Percentiles rank a stretch among this genome's conserved stretches.
These are phyloP conservation scores for Atrina japonica DNA, from an alignment of 2,888 invertebrate species.

Conservation along the genomic window DNA sequence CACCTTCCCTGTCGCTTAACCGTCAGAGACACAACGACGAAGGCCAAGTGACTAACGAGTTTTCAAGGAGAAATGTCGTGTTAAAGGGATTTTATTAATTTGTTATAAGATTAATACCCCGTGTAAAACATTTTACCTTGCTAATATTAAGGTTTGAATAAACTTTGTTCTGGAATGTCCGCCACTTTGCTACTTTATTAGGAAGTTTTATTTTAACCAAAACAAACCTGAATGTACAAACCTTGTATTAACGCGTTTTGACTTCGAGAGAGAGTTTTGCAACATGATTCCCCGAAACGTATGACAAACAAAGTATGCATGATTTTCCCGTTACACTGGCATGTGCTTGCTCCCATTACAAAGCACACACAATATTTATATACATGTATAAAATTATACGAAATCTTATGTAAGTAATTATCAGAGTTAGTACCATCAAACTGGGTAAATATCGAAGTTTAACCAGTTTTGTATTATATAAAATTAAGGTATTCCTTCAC, in stretches of 20 bases:
- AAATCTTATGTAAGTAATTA: no score
- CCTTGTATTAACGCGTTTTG: conserved; percentile 20
- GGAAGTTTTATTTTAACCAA: conserved; percentile 27
- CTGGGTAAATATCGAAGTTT: no score
- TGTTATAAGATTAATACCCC: conserved; percentile 36
- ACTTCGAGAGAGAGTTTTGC: no score
- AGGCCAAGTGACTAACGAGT: conserved; percentile 36
- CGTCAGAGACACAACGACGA: conserved; percentile 4
- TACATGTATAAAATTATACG: no score
- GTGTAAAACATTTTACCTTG: conserved; percentile 36
- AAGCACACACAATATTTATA: no score
- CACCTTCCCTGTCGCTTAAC: conserved; percentile 27
- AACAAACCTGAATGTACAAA: conserved; percentile 13
- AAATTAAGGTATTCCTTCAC: no score
- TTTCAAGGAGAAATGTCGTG: conserved; percentile 26
- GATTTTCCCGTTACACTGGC: no score
- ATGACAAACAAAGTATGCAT: no score
- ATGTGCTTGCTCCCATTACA: no score
- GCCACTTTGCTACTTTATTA: conserved; percentile 22
- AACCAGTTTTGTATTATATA: no score
- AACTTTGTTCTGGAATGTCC: conserved; percentile 23
- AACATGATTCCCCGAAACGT: no score
- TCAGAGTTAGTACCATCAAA: no score
- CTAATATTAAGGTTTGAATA: conserved; percentile 25
- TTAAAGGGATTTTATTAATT: conserved; percentile 34